phyloP scores from a whole-genome alignment of 2,113 vertebrate genomes.

The Cettia cetti region DNA sequence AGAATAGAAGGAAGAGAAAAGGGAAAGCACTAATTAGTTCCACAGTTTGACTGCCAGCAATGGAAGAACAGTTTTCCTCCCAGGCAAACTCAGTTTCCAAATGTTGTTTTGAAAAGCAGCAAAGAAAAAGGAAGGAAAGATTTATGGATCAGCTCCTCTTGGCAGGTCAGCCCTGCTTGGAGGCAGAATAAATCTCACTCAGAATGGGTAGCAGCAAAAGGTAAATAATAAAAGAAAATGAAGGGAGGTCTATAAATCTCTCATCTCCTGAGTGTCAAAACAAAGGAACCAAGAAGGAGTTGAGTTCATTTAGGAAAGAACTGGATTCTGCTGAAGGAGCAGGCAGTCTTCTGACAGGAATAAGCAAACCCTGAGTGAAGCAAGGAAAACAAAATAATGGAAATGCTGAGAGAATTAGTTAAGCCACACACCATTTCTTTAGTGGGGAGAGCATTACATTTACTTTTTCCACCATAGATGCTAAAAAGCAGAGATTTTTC shows the following conservation, averaged over 20 bases:
- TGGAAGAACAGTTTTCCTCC: constrained; percentile 43
- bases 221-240: constrained; percentile 56
- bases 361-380: neutral
- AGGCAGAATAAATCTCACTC: constrained; percentile 54
- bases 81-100: constrained; percentile 47
- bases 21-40: constrained; percentile 61
- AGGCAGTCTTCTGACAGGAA: neutral
- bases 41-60: constrained; percentile 37
- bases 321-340: neutral
- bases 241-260: constrained; percentile 59
- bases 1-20: constrained; percentile 13
- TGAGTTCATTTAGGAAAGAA: neutral
- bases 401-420: rapidly evolving
- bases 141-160: constrained; percentile 59
- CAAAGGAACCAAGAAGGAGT: neutral
- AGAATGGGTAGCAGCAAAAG: constrained; percentile 17
- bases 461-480: neutral
- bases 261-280: constrained; percentile 12
- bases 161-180: constrained; percentile 36
- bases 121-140: constrained; percentile 58
- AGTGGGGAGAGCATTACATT: neutral
- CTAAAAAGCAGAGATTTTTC: neutral
- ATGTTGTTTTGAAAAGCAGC: constrained; percentile 50
- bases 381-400: neutral
- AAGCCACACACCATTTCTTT: neutral